Evolutionary conservation across 2,888 invertebrate genomes (phyloP).

Genomic region (Azorinus chamasolen): DNA sequence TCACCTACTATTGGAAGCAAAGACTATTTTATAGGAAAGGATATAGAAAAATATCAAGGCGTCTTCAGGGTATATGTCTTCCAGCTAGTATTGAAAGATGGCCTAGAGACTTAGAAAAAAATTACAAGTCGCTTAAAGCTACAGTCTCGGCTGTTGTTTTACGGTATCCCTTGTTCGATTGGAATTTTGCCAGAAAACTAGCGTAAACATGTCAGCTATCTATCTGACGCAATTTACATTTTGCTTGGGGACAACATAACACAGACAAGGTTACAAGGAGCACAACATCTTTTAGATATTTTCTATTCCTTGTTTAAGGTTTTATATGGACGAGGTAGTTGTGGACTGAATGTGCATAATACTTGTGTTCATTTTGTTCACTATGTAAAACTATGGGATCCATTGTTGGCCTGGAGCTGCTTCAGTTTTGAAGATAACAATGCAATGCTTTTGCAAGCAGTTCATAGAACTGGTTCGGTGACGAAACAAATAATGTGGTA

Average conservation of each 20-base stretch:
- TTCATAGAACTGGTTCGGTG: conserved; percentile 36
- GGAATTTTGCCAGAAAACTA: conserved; percentile 22
- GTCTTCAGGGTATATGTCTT: too few species aligned
- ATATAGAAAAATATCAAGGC: too few species aligned
- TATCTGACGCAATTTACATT: conserved; percentile 43
- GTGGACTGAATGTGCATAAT: conserved; percentile 43
- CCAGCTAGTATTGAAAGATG: conserved; percentile 34
- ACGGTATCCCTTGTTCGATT: conserved; percentile 20
- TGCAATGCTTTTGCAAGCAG: conserved; percentile 25
- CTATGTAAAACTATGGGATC: conserved; percentile 33
- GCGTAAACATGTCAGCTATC: conserved; percentile 10
- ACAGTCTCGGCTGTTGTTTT: conserved; percentile 26
- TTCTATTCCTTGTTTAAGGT: conserved; percentile 15
- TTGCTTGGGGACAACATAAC: conserved; percentile 27
- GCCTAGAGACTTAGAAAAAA: conserved; percentile 42
- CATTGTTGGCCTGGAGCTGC: conserved; percentile 44
- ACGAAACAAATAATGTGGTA: conserved; percentile 7
- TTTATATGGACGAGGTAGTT: conserved; percentile 16
- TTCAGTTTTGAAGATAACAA: conserved; percentile 44
- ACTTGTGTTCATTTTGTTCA: conserved; percentile 14
- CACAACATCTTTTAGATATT: conserved; percentile 14
- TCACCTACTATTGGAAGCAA: conserved; percentile 34
- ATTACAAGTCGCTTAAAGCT: conserved; percentile 25
- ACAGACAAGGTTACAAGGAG: conserved; percentile 21
- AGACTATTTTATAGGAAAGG: conserved; percentile 46